Base-by-base conservation (phyloP, 2,888 invertebrate species). In the Stramonita haemastoma region DNA sequence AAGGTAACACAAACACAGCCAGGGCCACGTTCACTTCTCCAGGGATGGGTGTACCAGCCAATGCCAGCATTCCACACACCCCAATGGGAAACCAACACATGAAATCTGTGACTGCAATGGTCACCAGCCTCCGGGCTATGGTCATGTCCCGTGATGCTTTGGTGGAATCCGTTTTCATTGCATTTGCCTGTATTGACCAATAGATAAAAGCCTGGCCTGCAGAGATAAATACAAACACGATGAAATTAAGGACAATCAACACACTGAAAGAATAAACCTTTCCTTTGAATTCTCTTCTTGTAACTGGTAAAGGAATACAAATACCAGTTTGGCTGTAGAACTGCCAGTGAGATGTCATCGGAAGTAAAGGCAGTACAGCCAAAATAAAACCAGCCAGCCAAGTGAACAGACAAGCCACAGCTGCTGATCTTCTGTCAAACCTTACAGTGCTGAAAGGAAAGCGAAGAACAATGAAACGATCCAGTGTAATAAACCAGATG, bases 11-110 rank as follows among this genome's bases (percentile, higher is more conserved):
- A 56, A 87, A 87, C 0, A 87, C 36, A 6, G 87, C 77, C 56
- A 77, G 66, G 56, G 56, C 77, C 29, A 87, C 87, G 36, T 87
- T 87, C 56, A 87, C 29, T 29, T 87, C 87, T 17, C 77, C 87
- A 56, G 87, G 56, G 6, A 77, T 29, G 8, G 77, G 77, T 15
- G 22, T 77, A 0, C 87, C 87, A 26, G n/a, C 46, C 26, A 73
- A 15, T 15, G 87, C 79, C 87, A 87, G 13, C 4, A 87, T 34
- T n/a, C 87, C 87, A 34, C 66, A 73, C 26, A 87, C 56, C 2
- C 87, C 87, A 0, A 87, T 56, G 77, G 87, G 87, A 87, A 87
- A 87, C 79, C 87, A 87, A 46, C 87, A 87, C 46, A 87, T 1
- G 87, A 87, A 87, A 73, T 87, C 87, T 17, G 87, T 87, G 0